phyloP scores from a whole-genome alignment of 2,888 invertebrate genomes.

The Apoda limacodes region DNA sequence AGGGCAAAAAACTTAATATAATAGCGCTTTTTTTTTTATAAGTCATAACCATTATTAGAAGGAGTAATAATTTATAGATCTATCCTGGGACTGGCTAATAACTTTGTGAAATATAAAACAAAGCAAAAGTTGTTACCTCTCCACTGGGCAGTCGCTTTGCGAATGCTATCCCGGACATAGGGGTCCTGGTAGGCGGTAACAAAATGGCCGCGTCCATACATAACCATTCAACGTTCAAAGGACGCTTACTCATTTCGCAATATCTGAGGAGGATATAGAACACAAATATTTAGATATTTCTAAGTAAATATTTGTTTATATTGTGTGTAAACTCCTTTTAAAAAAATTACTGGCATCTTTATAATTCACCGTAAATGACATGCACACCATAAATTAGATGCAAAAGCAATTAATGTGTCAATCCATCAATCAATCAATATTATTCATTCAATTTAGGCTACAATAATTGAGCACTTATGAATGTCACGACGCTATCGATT shows the following conservation, averaged over 20 bases:
- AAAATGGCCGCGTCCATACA: conserved; percentile 97
- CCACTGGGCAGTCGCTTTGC: conserved; percentile 95
- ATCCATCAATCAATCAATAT: not conserved
- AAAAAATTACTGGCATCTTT: too few species aligned
- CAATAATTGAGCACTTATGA: too few species aligned
- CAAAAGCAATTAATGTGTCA: not conserved
- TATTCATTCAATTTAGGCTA: too few species aligned
- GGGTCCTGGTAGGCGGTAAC: conserved; percentile 94
- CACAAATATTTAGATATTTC: too few species aligned
- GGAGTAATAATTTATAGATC: not conserved
- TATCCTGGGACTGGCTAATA: not conserved
- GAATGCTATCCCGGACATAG: conserved; percentile 95
- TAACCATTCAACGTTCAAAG: conserved; percentile 92
- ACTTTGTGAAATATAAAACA: conserved; percentile 16
- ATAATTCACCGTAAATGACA: not conserved
- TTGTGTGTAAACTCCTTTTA: too few species aligned
- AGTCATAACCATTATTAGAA: too few species aligned
- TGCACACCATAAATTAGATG: not conserved
- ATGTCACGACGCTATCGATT: too few species aligned
- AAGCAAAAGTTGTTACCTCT: too few species aligned
- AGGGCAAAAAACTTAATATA: too few species aligned
- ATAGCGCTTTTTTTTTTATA: too few species aligned
- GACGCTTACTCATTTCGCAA: conserved; percentile 89
- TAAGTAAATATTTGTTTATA: too few species aligned
- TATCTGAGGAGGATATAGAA: conserved; percentile 58